These are phyloP conservation scores for Hapalemur alaotrensis DNA, from an alignment of 2,797 vertebrate genomes.

Conservation along the genomic window DNA sequence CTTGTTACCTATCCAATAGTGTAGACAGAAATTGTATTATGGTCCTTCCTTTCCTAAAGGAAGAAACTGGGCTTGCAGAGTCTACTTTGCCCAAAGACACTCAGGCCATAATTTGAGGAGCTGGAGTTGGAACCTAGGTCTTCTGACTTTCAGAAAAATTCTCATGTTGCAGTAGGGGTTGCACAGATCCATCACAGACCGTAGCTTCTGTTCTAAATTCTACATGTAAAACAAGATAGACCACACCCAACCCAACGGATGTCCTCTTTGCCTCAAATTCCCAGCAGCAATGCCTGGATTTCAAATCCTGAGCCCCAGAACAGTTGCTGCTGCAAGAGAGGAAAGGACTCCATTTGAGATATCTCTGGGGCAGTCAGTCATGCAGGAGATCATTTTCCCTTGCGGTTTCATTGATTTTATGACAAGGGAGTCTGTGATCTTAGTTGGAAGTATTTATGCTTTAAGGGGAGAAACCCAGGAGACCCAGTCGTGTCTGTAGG, in stretches of 20 bases:
- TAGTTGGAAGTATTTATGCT: conserved; percentile 67
- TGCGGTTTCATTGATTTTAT: conserved; percentile 75
- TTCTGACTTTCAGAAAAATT: background rate
- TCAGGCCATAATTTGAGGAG: background rate
- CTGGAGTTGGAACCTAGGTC: background rate
- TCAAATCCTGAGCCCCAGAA: background rate
- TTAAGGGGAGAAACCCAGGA: conserved; percentile 43
- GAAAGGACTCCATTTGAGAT: conserved; percentile 33
- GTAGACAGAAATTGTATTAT: background rate
- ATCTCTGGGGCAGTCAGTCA: conserved; percentile 72
- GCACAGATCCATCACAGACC: background rate
- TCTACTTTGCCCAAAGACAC: background rate
- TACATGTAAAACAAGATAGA: background rate
- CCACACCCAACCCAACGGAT: background rate
- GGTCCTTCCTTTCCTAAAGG: background rate
- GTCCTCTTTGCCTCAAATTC: background rate
- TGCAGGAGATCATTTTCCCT: conserved; percentile 65
- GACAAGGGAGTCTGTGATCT: conserved; percentile 74
- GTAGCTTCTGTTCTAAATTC: background rate
- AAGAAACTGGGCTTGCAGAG: background rate
- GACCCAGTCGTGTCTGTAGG: conserved; percentile 22
- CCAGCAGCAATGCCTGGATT: background rate
- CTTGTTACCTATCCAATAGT: background rate
- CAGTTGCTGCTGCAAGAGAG: background rate
- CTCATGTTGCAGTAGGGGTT: background rate